These are phyloP conservation scores for Apteryx owenii DNA, from an alignment of 2,113 vertebrate species.

Conservation along the genomic window DNA sequence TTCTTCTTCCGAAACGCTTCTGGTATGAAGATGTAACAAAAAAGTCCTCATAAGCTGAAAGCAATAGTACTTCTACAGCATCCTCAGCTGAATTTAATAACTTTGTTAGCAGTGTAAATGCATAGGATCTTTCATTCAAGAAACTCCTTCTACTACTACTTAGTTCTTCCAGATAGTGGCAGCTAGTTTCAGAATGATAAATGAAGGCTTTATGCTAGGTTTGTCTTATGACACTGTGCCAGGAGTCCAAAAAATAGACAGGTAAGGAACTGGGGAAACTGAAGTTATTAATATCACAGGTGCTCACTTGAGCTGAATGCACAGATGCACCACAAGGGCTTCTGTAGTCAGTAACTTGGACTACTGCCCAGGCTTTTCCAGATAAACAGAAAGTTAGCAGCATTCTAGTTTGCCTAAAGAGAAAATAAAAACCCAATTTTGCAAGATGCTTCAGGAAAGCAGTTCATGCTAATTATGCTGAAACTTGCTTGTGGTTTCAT, in stretches of 20 bases:
- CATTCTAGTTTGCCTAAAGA: neutral
- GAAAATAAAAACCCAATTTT: neutral
- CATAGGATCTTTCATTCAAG: rapidly evolving
- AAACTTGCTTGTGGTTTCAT: neutral
- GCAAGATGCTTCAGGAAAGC: neutral
- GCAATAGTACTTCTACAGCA: rapidly evolving
- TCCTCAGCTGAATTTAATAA: neutral
- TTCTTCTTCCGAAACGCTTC: neutral
- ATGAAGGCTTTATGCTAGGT: rapidly evolving
- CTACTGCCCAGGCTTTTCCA: neutral
- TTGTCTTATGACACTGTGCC: rapidly evolving
- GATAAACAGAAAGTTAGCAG: rapidly evolving
- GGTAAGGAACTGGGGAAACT: neutral
- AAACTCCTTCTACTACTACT: neutral
- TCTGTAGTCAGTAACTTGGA: rapidly evolving
- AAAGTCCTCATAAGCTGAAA: neutral
- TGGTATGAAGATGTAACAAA: rapidly evolving
- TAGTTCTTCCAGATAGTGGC: neutral
- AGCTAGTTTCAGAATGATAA: neutral
- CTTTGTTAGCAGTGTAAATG: rapidly evolving
- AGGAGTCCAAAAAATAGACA: neutral
- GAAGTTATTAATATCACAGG: rapidly evolving
- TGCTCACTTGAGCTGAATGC: neutral
- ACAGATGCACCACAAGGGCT: neutral
- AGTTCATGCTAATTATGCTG: rapidly evolving